These are phyloP conservation scores for Stenopsyche tienmushanensis DNA, from an alignment of 1,140 invertebrate genomes.

Conservation along the genomic window DNA sequence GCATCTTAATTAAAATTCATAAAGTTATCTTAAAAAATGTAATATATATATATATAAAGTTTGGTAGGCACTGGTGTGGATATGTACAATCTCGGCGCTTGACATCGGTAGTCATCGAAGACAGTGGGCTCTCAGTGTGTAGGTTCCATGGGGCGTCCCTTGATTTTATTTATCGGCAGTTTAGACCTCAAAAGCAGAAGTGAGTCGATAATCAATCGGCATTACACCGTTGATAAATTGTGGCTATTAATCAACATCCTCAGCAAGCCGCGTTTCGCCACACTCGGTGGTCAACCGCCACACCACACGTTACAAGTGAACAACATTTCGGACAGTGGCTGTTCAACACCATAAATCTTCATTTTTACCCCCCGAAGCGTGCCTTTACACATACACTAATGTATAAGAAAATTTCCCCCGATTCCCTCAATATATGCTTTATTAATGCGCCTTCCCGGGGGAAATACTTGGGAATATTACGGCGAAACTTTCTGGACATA, in stretches of 20 bases:
- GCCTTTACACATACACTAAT: not conserved
- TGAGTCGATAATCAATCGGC: conserved; percentile 21
- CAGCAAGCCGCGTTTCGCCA: no score
- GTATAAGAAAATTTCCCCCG: not conserved
- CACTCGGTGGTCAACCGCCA: not conserved
- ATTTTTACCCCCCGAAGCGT: conserved; percentile 1
- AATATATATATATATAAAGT: no score
- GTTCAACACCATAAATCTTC: conserved; percentile 10
- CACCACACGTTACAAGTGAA: conserved; percentile 3
- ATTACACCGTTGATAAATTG: conserved; percentile 18
- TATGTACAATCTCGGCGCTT: not conserved
- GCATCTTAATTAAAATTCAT: no score
- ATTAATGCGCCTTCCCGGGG: not conserved
- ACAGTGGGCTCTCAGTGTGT: not conserved
- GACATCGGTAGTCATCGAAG: not conserved
- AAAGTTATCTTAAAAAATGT: no score
- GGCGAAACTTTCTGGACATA: no score
- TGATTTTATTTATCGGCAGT: conserved; percentile 12
- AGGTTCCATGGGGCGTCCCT: not conserved
- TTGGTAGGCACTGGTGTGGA: no score
- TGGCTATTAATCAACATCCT: conserved; percentile 19
- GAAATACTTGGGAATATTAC: no score
- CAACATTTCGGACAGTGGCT: conserved; percentile 1
- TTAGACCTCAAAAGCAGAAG: not conserved
- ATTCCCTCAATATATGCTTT: not conserved